A percentile compares a stretch with the other conserved stretches of the same genome.
phyloP scores from a whole-genome alignment of 1,140 invertebrate species.

The Cecropterus lyciades region DNA sequence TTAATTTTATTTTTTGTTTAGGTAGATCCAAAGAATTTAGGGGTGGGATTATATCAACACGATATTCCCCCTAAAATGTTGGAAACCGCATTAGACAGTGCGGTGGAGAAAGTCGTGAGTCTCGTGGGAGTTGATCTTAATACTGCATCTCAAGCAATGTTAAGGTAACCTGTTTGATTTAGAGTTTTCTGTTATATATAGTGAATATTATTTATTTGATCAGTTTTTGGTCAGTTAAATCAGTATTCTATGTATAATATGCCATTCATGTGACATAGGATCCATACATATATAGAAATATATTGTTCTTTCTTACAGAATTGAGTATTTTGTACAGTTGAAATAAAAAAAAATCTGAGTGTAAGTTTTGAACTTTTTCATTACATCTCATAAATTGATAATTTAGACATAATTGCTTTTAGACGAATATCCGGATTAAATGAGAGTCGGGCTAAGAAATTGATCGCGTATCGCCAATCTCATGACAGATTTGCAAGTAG shows the following conservation, averaged over 20 bases:
- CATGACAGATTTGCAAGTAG: conserved; percentile 90
- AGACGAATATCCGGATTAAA: conserved; percentile 93
- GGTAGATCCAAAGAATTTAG: conserved; percentile 95
- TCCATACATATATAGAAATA: too few species aligned
- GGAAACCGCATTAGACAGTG: conserved; percentile 89
- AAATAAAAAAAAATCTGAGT: too few species aligned
- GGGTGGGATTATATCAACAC: conserved; percentile 97
- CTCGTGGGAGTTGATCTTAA: conserved; percentile 97
- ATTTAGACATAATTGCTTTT: conserved; percentile 45
- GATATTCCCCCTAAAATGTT: conserved; percentile 92
- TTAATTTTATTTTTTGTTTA: too few species aligned
- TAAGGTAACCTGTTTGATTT: conserved; percentile 85
- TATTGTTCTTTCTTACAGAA: too few species aligned
- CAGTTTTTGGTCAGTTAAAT: too few species aligned
- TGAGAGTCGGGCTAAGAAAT: conserved; percentile 89
- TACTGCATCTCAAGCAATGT: conserved; percentile 90
- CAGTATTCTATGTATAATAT: too few species aligned
- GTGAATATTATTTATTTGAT: too few species aligned
- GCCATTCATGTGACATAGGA: too few species aligned
- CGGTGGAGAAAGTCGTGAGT: conserved; percentile 93
- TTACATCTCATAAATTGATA: too few species aligned
- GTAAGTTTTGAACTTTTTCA: too few species aligned
- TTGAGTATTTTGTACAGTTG: too few species aligned
- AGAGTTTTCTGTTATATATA: neutral
- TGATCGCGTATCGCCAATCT: conserved; percentile 90